Evolutionary conservation across 2,113 vertebrate genomes (phyloP).

Genomic region (Numenius arquata): DNA sequence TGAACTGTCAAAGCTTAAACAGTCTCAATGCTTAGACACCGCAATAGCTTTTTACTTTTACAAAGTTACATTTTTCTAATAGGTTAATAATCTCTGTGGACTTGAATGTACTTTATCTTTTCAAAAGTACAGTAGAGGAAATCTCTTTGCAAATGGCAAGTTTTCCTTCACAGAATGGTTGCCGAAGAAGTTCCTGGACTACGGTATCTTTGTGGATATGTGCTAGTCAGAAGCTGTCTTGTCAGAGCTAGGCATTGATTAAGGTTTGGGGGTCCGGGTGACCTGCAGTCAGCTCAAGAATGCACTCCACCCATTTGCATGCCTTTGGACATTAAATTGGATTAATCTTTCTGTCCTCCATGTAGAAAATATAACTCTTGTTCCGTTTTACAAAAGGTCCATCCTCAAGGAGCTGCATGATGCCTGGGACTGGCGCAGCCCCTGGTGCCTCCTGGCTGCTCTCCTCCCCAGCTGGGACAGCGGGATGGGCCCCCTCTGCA

Average conservation of each 20-base stretch:
- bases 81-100: not conserved
- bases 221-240: not conserved
- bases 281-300: not conserved
- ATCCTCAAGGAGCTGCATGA: not conserved
- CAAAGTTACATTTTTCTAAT: not conserved
- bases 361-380: not conserved
- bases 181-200: not conserved
- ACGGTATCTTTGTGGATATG: not conserved
- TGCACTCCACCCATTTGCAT: not conserved
- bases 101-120: not conserved
- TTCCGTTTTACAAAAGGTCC: not conserved
- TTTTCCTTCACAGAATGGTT: not conserved
- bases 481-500: not conserved
- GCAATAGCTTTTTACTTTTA: not conserved
- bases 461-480: not conserved
- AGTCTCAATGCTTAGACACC: not conserved
- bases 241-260: not conserved
- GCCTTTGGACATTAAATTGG: not conserved
- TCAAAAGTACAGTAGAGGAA: not conserved
- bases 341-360: not conserved
- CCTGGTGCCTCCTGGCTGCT: rapidly evolving
- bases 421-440: not conserved
- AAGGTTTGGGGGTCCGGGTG: rapidly evolving
- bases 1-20: conserved; percentile 6
- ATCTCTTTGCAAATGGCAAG: not conserved